phyloP scores from a whole-genome alignment of 1,140 invertebrate species.

The Melipona quadrifasciata region DNA sequence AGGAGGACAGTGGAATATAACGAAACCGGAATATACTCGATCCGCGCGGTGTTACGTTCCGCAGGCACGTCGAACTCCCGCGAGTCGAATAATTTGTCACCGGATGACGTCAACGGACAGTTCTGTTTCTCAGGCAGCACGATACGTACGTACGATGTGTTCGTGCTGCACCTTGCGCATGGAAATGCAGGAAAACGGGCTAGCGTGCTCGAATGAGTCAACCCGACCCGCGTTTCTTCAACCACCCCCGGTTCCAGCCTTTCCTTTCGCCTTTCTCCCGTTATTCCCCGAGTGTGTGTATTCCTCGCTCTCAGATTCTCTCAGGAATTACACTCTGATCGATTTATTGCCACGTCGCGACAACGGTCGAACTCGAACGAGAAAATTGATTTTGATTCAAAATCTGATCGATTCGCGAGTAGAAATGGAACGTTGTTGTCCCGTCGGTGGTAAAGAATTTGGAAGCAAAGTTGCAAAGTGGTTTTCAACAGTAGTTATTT shows the following conservation, averaged over 20 bases:
- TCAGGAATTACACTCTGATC: too few species aligned
- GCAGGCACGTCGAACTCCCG: slow-evolving; percentile 57
- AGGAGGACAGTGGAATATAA: too few species aligned
- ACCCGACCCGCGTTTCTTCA: slow-evolving; percentile 48
- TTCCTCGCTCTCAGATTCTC: too few species aligned
- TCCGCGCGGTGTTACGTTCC: slow-evolving; percentile 9
- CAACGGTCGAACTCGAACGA: too few species aligned
- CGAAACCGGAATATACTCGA: neutral
- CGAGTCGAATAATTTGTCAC: slow-evolving; percentile 61
- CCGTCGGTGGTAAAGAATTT: too few species aligned
- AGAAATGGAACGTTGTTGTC: too few species aligned
- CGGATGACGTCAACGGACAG: slow-evolving; percentile 64
- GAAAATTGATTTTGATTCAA: too few species aligned
- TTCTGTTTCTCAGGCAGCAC: slow-evolving; percentile 52
- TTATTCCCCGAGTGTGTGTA: neutral
- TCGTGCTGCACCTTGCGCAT: slow-evolving; percentile 62
- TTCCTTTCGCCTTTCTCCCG: neutral
- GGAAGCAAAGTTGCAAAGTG: too few species aligned
- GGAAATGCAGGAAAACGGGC: slow-evolving; percentile 31
- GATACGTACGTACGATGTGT: slow-evolving; percentile 45
- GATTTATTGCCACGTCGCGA: too few species aligned
- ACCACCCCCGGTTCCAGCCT: slow-evolving; percentile 22
- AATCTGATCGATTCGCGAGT: too few species aligned
- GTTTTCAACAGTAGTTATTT: too few species aligned
- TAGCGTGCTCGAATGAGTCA: slow-evolving; percentile 51